phyloP scores from a whole-genome alignment of 1,140 invertebrate genomes.

The Euwallacea similis region DNA sequence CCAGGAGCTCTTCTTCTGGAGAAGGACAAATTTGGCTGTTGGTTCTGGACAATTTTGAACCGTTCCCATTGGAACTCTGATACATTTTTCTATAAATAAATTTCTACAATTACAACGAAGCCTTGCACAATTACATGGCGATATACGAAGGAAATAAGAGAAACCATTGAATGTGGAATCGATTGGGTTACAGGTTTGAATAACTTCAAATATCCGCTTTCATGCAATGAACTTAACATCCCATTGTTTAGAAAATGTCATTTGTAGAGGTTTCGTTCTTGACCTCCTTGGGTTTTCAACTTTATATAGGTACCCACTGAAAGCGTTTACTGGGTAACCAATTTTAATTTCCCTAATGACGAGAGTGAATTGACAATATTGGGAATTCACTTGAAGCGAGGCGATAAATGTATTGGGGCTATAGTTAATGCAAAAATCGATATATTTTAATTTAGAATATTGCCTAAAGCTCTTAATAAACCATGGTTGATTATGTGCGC shows the following conservation, averaged over 20 bases:
- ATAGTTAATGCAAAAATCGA: conserved; percentile 23
- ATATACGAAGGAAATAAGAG: neutral
- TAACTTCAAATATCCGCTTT: neutral
- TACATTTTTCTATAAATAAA: conserved; percentile 16
- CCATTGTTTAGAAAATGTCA: neutral
- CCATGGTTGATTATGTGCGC: neutral
- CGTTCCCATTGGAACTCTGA: conserved; percentile 9
- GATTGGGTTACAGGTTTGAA: neutral
- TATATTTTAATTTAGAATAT: conserved; percentile 32
- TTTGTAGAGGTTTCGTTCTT: neutral
- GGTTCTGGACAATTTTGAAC: conserved; percentile 30
- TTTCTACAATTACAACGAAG: neutral
- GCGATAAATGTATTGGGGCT: neutral
- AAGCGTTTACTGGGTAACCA: neutral
- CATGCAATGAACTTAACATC: conserved; percentile 1
- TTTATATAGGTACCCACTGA: neutral
- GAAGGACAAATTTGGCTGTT: conserved; percentile 44
- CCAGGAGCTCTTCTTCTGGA: conserved; percentile 42
- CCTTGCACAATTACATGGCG: neutral
- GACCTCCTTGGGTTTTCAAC: neutral
- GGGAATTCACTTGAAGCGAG: neutral
- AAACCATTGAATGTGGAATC: neutral
- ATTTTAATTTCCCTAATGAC: conserved; percentile 21
- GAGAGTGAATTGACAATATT: conserved; percentile 20
- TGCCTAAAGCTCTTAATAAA: neutral